A percentile compares a stretch with the other conserved stretches of the same genome.
phyloP scores from a whole-genome alignment of 2,888 invertebrate species.

The Tipula lateralis region DNA sequence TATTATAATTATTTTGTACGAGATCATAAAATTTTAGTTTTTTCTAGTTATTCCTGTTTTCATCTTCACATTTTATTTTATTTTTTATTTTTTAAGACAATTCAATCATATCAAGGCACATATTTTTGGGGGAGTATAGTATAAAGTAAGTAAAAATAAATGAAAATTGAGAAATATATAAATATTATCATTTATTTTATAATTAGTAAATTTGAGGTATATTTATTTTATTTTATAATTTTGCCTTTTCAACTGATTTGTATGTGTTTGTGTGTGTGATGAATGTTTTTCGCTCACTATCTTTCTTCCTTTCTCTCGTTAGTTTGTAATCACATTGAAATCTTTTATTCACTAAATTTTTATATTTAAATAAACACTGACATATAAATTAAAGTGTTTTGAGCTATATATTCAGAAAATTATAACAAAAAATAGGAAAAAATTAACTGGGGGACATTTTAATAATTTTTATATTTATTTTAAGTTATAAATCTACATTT shows the following conservation, averaged over 20 bases:
- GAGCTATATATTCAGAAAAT: background rate
- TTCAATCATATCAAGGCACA: slow-evolving; percentile 24
- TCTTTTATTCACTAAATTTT: background rate
- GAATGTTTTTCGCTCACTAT: background rate
- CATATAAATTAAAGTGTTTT: background rate
- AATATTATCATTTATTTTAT: background rate
- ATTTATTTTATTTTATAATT: background rate
- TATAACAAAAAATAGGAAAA: background rate
- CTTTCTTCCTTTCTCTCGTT: background rate
- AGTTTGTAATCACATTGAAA: background rate
- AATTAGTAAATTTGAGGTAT: background rate
- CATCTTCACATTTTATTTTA: background rate
- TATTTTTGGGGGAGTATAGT: background rate
- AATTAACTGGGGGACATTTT: background rate
- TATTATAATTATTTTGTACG: background rate
- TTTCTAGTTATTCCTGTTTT: slow-evolving; percentile 6
- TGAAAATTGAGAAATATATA: background rate
- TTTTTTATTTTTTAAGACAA: background rate
- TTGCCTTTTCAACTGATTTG: background rate
- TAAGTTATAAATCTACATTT: background rate
- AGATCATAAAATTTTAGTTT: slow-evolving; percentile 7
- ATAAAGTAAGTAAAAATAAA: background rate
- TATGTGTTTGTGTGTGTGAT: background rate
- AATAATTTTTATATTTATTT: background rate
- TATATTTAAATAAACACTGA: background rate